These are phyloP conservation scores for Leptinotarsa juncta DNA, from an alignment of 2,888 invertebrate genomes.

Conservation along the genomic window DNA sequence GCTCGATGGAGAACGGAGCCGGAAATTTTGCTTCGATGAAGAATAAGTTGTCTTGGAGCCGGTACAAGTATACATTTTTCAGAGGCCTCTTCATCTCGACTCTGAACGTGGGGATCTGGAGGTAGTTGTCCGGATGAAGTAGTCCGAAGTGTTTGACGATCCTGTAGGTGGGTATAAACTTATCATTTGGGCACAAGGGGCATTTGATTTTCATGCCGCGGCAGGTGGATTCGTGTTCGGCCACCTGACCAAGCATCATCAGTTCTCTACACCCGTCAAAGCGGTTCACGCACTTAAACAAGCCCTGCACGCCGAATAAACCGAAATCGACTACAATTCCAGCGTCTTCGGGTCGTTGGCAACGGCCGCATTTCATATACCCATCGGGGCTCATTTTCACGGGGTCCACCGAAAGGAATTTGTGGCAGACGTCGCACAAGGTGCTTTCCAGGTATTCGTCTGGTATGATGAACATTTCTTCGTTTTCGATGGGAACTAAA, in stretches of 20 bases:
- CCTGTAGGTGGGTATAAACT: neutral
- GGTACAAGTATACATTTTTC: neutral
- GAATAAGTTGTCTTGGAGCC: neutral
- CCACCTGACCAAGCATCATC: neutral
- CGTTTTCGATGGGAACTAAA: neutral
- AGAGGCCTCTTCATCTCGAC: neutral
- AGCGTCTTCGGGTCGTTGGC: neutral
- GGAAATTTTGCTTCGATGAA: neutral
- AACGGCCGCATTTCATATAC: neutral
- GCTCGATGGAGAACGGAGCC: neutral
- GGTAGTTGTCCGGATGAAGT: neutral
- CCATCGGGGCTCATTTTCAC: neutral
- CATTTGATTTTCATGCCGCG: neutral
- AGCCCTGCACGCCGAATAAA: neutral
- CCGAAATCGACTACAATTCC: neutral
- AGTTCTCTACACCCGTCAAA: neutral
- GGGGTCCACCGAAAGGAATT: neutral
- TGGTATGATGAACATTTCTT: neutral
- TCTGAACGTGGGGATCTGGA: neutral
- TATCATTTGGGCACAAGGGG: neutral
- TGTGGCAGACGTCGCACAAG: neutral
- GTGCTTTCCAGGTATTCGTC: neutral
- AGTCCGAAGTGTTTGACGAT: neutral
- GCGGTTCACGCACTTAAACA: slow-evolving; percentile 2
- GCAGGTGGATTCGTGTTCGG: neutral